Percentiles rank a stretch among this genome's conserved stretches.
Evolutionary conservation across 1,140 invertebrate species (phyloP).

Genomic region (Linepithema humile): DNA sequence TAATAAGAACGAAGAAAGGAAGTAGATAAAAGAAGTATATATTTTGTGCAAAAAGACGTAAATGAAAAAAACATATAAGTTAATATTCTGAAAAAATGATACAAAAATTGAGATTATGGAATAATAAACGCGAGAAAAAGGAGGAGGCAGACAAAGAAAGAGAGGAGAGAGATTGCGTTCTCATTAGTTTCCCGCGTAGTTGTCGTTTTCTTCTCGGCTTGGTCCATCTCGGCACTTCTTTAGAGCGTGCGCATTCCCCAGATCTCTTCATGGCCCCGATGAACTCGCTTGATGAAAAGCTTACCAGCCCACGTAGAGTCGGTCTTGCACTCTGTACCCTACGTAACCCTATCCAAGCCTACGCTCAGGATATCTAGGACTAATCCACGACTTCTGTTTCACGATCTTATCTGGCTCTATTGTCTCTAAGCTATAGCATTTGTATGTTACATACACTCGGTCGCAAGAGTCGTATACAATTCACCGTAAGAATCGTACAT

Average conservation of each 20-base stretch:
- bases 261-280: constrained; percentile 80
- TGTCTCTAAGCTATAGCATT: constrained; percentile 57
- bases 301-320: constrained; percentile 70
- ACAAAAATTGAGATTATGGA: not conserved
- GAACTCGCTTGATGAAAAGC: constrained; percentile 82
- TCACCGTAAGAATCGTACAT: constrained; percentile 18
- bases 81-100: not conserved
- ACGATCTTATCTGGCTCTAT: constrained; percentile 68
- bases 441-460: not conserved
- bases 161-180: constrained; percentile 76
- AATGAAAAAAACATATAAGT: not conserved
- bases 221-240: constrained; percentile 72
- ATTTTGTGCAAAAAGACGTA: too few relatives aligned
- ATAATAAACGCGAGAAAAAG: constrained; percentile 20
- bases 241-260: constrained; percentile 77
- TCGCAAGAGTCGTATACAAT: not conserved
- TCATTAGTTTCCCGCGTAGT: constrained; percentile 69
- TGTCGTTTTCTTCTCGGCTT: constrained; percentile 54
- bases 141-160: constrained; percentile 57
- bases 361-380: constrained; percentile 67
- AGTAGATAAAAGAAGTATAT: not conserved
- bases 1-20: too few relatives aligned
- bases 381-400: constrained; percentile 72
- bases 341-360: constrained; percentile 59
- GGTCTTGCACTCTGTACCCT: constrained; percentile 52